Base-by-base conservation (phyloP, 1,140 invertebrate genomes). In the Polypedilum pembai region DNA sequence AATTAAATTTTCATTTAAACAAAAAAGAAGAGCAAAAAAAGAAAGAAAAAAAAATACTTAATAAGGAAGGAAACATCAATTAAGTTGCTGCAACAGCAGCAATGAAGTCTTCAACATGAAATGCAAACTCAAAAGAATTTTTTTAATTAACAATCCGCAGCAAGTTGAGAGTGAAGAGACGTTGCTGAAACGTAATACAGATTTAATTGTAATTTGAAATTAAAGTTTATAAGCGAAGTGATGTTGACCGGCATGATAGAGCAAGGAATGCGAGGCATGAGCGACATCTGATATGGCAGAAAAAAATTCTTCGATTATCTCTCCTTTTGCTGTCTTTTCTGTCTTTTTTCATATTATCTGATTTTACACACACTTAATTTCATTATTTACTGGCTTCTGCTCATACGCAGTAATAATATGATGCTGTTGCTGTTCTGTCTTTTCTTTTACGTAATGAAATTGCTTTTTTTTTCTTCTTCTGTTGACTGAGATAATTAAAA, bases 11-110 rank as follows among this genome's bases (percentile, higher is more conserved):
- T 45, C 41, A 12, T 15, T 8, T 45, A 45, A 12, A 45, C 41
- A 45, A 45, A 12, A 8, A 15, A 45, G 1, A 45, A 45, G 15
- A 45, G 12, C 15, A 56, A 69, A 69, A 20, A 20, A 17, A 66
- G 63, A 18, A 18, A n/a, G n/a, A n/a, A 33, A 7, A 69, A 21
- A 18, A 69, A 69, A 69, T 69, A 20, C 4, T 69, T 69, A 69
- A 69, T 69, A 18, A 20, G 65, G 65, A 69, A 69, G 65, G 65
- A 69, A 69, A 18, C 65, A 21, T 69, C 65, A 69, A 69, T 69
- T 69, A 69, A 69, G 45, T n/a, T 15, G 12, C 12, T 12, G 45
- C 12, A 56, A 12, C 12, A 56, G 45, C 12, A n/a, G 45, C 41
- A 45, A 56, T n/a, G 12, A 33, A 33, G 24, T 3, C 24, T 33